phyloP scores from a whole-genome alignment of 2,113 vertebrate species.

The Ondatra zibethicus region DNA sequence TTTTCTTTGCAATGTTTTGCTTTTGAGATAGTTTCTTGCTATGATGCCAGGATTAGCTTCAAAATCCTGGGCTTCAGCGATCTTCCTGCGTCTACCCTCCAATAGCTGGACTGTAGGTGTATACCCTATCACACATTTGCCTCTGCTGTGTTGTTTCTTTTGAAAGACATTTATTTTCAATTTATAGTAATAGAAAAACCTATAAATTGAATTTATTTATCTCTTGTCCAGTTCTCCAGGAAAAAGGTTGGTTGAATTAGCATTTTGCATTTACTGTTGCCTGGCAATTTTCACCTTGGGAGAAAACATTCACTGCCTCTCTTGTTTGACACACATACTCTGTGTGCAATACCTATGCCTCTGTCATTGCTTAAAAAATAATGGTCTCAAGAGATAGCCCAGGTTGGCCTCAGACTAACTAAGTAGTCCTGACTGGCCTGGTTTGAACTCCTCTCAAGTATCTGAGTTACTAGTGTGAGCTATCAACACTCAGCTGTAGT shows the following conservation, averaged over 20 bases:
- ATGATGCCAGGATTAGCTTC: background rate
- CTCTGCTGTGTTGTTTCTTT: background rate
- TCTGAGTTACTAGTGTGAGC: background rate
- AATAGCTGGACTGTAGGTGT: background rate
- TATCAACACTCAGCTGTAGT: background rate
- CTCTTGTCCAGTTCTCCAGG: background rate
- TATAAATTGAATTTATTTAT: conserved; percentile 11
- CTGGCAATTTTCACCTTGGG: background rate
- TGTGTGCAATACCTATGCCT: background rate
- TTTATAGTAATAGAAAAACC: background rate
- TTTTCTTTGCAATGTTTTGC: background rate
- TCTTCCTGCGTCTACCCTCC: background rate
- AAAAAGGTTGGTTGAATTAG: conserved; percentile 35
- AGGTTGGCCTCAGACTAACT: background rate
- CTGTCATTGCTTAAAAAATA: background rate
- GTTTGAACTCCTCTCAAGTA: background rate
- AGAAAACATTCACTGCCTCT: background rate
- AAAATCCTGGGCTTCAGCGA: background rate
- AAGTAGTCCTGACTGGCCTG: background rate
- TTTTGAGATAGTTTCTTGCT: background rate
- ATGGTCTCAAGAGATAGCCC: background rate
- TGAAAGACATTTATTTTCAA: conserved; percentile 40
- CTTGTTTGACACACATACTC: background rate
- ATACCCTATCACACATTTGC: fast-evolving
- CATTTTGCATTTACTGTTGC: conserved; percentile 25